A percentile compares a stretch with the other conserved stretches of the same genome.
Conservation (phyloP, 2,113 vertebrate species). For the Physeter macrocephalus region DNA sequence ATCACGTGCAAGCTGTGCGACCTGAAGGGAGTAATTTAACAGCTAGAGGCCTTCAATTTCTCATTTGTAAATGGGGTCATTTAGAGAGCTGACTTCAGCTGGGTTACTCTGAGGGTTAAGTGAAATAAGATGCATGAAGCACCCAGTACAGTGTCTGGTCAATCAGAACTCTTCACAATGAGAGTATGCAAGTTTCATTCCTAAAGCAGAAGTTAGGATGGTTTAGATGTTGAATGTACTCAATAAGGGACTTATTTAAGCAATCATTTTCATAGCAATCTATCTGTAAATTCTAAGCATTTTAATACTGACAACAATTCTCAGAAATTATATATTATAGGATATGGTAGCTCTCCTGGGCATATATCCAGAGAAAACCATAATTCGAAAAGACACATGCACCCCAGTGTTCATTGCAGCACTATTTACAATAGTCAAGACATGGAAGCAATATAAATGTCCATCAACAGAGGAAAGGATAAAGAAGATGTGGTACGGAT, state of each 20-base stretch:
- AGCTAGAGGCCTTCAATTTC: background rate
- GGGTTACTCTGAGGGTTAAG: background rate
- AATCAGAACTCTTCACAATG: background rate
- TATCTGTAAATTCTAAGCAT: background rate
- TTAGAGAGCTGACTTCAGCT: background rate
- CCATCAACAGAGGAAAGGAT: background rate
- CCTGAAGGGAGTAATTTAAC: background rate
- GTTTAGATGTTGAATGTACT: background rate
- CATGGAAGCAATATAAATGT: background rate
- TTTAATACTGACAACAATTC: background rate
- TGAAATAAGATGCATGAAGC: conserved; percentile 1
- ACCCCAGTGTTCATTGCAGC: background rate
- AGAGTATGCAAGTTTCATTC: background rate
- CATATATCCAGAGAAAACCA: background rate
- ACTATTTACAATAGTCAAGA: background rate
- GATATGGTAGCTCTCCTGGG: background rate
- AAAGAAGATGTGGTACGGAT: background rate
- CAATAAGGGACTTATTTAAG: background rate
- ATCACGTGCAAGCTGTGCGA: background rate
- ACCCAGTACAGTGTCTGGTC: background rate
- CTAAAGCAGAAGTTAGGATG: background rate
- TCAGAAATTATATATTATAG: background rate
- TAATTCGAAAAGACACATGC: background rate
- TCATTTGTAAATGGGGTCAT: background rate
- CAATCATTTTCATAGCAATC: background rate